Evolutionary conservation across 2,797 vertebrate genomes (phyloP), one percentile per base, ranked within the genome.

Genomic region (Poeciliopsis infans): DNA sequence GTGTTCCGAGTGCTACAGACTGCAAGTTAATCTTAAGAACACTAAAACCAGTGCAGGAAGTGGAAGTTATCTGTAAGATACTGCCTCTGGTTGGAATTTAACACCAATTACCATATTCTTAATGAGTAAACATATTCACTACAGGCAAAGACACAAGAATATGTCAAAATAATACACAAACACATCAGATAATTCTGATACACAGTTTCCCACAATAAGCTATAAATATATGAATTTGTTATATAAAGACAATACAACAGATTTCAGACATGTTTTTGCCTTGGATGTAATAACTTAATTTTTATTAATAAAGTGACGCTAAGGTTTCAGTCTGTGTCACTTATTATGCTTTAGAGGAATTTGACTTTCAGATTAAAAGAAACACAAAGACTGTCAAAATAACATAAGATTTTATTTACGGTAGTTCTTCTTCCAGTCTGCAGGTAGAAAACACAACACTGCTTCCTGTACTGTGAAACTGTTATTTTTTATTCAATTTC

Each of bases 31-130:
- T 80, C 80, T 80, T 41, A 28, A 81, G 57, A 61, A 82, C 71
- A 79, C 25, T 78, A 78, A 90, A 86, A 86, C 82, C 49, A 64
- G 57, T 5, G 7, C 43, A 12, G 61, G 75, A 79, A 84, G 71
- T 55, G 85, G 73, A 79, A 75, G 70, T 83, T 69, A 74, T 75
- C 41, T 1, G 45, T 66, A 68, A 72, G 39, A 68, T 75, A 15
- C 77, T 47, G 69, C 53, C 66, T 74, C 75, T 64, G 45, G 70
- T 73, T 31, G 31, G 23, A 55, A 64, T 45, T 74, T 71, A 78
- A 49, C 28, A 78, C 73, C 68, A 12, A 76, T 83, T 75, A 64
- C 10, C 39, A 36, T 31, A 78, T 46, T 72, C 36, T 59, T 68
- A 61, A 74, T n/a, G 73, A 82, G 78, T 64, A 5, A 70, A 49